Evolutionary conservation across 2,888 invertebrate species (phyloP).

Genomic region (Napeogenes sylphis): DNA sequence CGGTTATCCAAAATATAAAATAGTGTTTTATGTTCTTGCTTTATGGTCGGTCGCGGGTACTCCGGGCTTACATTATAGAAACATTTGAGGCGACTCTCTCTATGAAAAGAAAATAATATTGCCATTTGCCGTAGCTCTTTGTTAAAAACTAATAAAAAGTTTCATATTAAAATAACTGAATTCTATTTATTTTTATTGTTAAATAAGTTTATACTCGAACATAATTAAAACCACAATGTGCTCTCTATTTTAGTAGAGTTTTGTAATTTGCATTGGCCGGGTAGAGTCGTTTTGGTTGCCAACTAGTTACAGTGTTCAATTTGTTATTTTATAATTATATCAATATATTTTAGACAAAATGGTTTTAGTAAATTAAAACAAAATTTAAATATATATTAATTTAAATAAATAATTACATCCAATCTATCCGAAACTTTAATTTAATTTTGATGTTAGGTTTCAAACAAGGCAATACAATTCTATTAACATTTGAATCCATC

Average conservation of each 20-base stretch:
- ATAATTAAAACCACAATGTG: too few relatives aligned
- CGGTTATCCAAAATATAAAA: conserved; percentile 15
- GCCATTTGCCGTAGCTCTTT: background rate
- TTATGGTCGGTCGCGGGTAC: conserved; percentile 10
- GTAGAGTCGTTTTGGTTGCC: too few relatives aligned
- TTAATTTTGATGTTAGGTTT: conserved; percentile 9
- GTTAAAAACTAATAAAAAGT: background rate
- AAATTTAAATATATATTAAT: background rate
- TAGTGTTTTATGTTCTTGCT: conserved; percentile 16
- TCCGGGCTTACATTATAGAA: conserved; percentile 5
- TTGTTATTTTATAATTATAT: too few relatives aligned
- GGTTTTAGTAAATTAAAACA: background rate
- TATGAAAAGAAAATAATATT: conserved; percentile 5
- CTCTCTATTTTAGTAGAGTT: too few relatives aligned
- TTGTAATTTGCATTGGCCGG: too few relatives aligned
- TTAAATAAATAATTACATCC: background rate
- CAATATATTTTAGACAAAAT: too few relatives aligned
- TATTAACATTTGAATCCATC: too few relatives aligned
- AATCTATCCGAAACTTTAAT: background rate
- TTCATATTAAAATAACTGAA: background rate
- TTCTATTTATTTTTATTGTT: too few relatives aligned
- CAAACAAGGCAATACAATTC: too few relatives aligned
- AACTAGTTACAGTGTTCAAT: too few relatives aligned
- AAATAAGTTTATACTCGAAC: too few relatives aligned
- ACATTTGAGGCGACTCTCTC: conserved; percentile 3